These are phyloP conservation scores for Araneus ventricosus DNA, from an alignment of 1,140 invertebrate species.

Conservation along the genomic window DNA sequence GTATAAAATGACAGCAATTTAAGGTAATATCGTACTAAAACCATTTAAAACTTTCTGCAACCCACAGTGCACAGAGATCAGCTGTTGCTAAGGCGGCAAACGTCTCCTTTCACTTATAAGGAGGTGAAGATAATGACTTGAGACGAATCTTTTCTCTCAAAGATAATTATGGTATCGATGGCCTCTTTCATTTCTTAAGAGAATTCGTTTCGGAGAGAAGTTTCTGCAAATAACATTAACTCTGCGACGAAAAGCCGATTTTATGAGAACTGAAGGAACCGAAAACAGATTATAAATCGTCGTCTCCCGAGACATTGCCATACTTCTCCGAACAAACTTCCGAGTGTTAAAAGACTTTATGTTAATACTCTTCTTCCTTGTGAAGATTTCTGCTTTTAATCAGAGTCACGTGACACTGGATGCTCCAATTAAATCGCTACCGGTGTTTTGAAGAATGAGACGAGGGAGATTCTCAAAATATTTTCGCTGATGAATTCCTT, in stretches of 20 bases:
- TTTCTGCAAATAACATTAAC: neutral
- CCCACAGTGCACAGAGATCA: neutral
- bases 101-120: neutral
- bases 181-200: conserved; percentile 10
- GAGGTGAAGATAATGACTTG: neutral
- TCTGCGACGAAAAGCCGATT: neutral
- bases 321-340: neutral
- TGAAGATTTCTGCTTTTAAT: conserved; percentile 24
- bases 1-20: too few species aligned
- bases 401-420: neutral
- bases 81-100: neutral
- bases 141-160: neutral
- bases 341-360: conserved; percentile 18
- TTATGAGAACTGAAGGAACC: neutral
- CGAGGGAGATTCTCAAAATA: neutral
- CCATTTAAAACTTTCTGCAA: neutral
- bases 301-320: neutral
- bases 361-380: neutral
- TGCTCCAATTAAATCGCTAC: conserved; percentile 5
- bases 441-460: neutral
- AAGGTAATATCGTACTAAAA: neutral
- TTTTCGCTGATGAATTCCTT: too few species aligned
- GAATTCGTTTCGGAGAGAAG: neutral
- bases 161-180: conserved; percentile 40
- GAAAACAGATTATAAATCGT: conserved; percentile 39